Conservation (phyloP, 2,113 vertebrate genomes). For the Ameiurus melas region DNA sequence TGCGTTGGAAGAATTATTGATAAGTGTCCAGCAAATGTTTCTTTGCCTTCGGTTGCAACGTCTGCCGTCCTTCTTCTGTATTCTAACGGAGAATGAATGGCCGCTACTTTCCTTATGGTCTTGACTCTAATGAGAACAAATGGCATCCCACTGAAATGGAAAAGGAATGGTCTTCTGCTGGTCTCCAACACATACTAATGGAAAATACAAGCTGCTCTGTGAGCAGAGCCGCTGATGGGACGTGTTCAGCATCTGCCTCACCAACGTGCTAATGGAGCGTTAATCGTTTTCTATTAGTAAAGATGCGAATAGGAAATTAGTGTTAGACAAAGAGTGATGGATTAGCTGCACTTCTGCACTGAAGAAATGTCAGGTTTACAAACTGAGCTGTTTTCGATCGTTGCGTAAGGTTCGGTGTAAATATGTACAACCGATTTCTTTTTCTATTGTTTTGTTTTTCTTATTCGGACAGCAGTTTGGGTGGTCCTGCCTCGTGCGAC, state of each 20-base stretch:
- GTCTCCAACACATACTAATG: neutral
- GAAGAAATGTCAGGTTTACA: neutral
- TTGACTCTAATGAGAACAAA: constrained; percentile 10
- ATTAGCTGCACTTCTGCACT: constrained; percentile 40
- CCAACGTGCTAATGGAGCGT: constrained; percentile 12
- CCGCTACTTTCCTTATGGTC: neutral
- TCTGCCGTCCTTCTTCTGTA: neutral
- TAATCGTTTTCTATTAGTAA: constrained; percentile 19
- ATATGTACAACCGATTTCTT: too few relatives aligned
- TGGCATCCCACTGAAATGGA: neutral
- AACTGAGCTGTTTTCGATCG: neutral
- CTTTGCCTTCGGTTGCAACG: neutral
- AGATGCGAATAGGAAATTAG: constrained; percentile 24
- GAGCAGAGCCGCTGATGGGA: constrained; percentile 5
- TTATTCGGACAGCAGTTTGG: neutral
- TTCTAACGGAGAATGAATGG: constrained; percentile 8
- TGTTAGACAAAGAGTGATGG: constrained; percentile 53
- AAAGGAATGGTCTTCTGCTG: constrained; percentile 1
- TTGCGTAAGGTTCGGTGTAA: neutral
- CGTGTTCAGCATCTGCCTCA: neutral
- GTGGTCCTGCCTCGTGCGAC: neutral
- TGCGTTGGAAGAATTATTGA: neutral
- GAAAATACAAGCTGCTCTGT: neutral
- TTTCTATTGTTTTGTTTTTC: too few relatives aligned
- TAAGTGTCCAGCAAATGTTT: neutral